Conservation (phyloP, 2,888 invertebrate genomes). For the Meta bourneti region DNA sequence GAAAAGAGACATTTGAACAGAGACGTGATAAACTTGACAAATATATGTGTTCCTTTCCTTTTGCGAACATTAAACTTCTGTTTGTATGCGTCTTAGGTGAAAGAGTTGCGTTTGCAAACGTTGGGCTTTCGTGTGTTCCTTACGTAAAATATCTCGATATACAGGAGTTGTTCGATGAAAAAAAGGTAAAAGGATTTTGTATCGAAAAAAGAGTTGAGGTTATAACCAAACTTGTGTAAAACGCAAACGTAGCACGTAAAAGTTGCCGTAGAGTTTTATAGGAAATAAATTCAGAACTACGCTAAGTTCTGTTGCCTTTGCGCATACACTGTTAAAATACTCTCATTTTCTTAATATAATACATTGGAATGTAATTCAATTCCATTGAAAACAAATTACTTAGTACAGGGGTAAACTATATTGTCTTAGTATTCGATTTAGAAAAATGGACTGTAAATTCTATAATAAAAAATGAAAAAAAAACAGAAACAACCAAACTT, state of each 20-base stretch:
- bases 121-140: neutral
- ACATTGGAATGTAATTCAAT: too few relatives aligned
- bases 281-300: neutral
- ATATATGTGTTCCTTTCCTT: slow-evolving; percentile 31
- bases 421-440: too few relatives aligned
- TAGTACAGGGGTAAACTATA: too few relatives aligned
- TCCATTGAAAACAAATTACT: too few relatives aligned
- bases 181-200: neutral
- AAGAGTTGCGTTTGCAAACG: neutral
- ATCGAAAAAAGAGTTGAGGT: neutral
- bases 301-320: too few relatives aligned
- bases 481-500: too few relatives aligned
- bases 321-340: too few relatives aligned
- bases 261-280: neutral
- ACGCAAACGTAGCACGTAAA: neutral
- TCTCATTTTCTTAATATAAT: too few relatives aligned
- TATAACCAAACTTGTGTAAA: neutral
- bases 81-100: neutral
- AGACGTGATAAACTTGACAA: slow-evolving; percentile 72
- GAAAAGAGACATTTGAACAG: slow-evolving; percentile 39
- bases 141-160: neutral
- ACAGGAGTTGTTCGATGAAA: neutral
- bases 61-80: slow-evolving; percentile 16
- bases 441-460: too few relatives aligned
- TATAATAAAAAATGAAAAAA: too few relatives aligned